Evolutionary conservation across 2,888 invertebrate genomes (phyloP).

Genomic region (Platycnemis pennipes): DNA sequence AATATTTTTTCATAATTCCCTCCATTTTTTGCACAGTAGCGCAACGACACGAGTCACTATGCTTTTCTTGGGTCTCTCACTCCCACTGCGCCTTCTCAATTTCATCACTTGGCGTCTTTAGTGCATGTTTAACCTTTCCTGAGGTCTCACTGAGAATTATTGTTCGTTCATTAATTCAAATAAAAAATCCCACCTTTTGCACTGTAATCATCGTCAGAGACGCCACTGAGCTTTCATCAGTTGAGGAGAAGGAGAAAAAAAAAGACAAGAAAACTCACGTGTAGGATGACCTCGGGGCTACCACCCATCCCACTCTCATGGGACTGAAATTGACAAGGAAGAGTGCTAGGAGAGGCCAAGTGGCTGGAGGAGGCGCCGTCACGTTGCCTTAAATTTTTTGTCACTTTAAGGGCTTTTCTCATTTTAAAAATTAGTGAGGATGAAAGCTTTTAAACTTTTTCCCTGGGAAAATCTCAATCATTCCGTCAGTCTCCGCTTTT

Average conservation of each 20-base stretch:
- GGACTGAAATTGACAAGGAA: background rate
- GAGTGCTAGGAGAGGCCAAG: background rate
- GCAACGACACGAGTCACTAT: background rate
- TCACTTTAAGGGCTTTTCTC: too few species aligned
- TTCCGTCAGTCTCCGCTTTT: too few species aligned
- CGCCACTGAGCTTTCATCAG: background rate
- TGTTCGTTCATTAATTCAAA: background rate
- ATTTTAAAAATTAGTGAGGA: too few species aligned
- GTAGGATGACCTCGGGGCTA: background rate
- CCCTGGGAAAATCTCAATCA: too few species aligned
- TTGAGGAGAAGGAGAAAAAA: too few species aligned
- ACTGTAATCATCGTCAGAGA: background rate
- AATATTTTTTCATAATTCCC: background rate
- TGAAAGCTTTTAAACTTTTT: too few species aligned
- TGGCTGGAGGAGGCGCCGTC: background rate
- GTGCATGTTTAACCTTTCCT: background rate
- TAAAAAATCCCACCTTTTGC: background rate
- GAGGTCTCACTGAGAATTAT: background rate
- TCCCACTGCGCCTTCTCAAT: background rate
- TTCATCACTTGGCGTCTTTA: background rate
- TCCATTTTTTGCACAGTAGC: background rate
- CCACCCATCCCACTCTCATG: background rate
- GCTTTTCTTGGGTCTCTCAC: background rate
- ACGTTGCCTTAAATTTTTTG: background rate
- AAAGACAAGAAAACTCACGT: too few species aligned